Percentiles rank a stretch among this genome's conserved stretches.
Conservation (phyloP, 2,797 vertebrate species). For the Epinephelus awoara region DNA sequence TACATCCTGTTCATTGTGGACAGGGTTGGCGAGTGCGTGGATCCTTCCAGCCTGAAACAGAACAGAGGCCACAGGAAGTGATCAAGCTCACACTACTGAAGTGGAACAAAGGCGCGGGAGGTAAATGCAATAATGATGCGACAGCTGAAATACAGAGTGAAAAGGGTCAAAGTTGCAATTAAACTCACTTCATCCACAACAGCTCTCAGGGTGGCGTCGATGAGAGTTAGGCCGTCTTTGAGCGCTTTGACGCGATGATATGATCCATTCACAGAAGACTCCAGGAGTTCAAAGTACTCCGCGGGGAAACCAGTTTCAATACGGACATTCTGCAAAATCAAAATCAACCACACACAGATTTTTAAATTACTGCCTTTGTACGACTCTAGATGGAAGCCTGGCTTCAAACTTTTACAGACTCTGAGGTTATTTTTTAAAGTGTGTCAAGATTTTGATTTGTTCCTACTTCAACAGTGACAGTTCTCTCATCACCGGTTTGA, state of each 20-base stretch:
- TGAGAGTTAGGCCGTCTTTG: constrained; percentile 88
- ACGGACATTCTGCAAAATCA: constrained; percentile 89
- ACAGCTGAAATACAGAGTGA: constrained; percentile 1
- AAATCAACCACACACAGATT: background rate
- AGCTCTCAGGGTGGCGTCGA: constrained; percentile 89
- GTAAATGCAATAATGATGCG: constrained; percentile 30
- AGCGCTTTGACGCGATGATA: constrained; percentile 89
- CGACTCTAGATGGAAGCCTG: background rate
- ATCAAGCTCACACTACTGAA: constrained; percentile 5
- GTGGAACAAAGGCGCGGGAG: background rate
- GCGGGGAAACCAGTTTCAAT: constrained; percentile 86
- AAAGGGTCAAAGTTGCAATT: constrained; percentile 18
- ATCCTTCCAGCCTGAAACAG: constrained; percentile 88
- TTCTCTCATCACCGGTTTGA: constrained; percentile 25
- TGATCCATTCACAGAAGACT: constrained; percentile 93
- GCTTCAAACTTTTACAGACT: background rate
- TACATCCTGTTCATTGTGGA: constrained; percentile 95
- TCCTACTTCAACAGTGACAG: background rate
- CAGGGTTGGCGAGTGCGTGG: constrained; percentile 86
- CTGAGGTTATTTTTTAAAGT: background rate
- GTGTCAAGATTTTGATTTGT: background rate
- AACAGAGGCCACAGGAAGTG: constrained; percentile 45
- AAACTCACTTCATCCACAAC: constrained; percentile 90
- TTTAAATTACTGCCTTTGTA: background rate
- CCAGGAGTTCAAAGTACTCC: constrained; percentile 90